Base-by-base conservation (phyloP, 2,113 vertebrate genomes). In the Eublepharis macularius region DNA sequence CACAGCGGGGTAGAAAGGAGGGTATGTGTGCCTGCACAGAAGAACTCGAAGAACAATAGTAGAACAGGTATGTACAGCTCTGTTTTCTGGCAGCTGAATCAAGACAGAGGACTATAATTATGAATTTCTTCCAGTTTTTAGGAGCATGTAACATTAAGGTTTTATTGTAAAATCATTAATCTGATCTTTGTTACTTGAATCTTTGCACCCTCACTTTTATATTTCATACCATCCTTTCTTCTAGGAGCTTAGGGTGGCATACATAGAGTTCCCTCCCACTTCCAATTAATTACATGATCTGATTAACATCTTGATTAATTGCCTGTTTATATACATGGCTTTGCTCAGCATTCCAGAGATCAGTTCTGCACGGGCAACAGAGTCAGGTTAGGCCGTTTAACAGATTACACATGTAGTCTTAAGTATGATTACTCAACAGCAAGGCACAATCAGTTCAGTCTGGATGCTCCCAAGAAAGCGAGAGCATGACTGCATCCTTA, bases 321-420 rank as follows among this genome's bases (percentile, higher is more conserved):
- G 36, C 14, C 36, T 70, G 34, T 70, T 70, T 41, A 39, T 5
- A 70, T 36, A 39, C 69, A 70, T 17, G 36, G 36, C 60, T 63
- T 39, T 70, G 69, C 36, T 39, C 19, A 7, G 78, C 78, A 49
- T 87, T 88, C 89, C 49, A 78, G 87, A 90, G 91, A 70, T 68
- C 68, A 73, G 4, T 80, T 84, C 88, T 82, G 84, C 60, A 83
- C 91, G 86, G 88, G 86, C 66, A 21, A 32, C 24, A 82, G 82
- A 60, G 85, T 36, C 76, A 43, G 34, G 36, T 39, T 70, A 39
- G 69, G 69, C 26, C 29, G n/a, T 39, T n/a, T n/a, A n/a, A n/a
- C n/a, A n/a, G n/a, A n/a, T n/a, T n/a, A n/a, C n/a, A n/a, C n/a
- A 70, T 39, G 69, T 17, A 70, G 34, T 39, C 69, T 39, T 41